phyloP scores from a whole-genome alignment of 1,140 invertebrate species.

The Cylas formicarius region DNA sequence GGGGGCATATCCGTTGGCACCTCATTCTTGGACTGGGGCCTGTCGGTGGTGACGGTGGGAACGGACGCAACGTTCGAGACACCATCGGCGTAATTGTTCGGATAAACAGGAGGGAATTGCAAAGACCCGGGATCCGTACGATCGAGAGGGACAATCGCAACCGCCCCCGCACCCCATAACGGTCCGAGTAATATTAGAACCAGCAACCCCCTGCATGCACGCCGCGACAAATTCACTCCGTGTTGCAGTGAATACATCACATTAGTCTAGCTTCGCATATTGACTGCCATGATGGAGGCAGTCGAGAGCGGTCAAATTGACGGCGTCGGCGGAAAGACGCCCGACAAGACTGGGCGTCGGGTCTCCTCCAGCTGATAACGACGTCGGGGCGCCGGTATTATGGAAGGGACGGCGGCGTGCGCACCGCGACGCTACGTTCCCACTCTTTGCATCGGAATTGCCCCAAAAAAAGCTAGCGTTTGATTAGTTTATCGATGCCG shows the following conservation, averaged over 20 bases:
- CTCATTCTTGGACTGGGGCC: constrained; percentile 8
- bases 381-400: constrained; percentile 9
- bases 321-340: constrained; percentile 35
- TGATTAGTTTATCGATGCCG: too few relatives aligned
- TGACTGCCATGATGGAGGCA: constrained; percentile 42
- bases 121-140: constrained; percentile 28
- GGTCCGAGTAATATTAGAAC: constrained; percentile 29
- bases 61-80: neutral
- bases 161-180: constrained; percentile 18
- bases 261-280: constrained; percentile 31
- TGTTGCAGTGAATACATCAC: constrained; percentile 50
- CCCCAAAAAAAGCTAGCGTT: too few relatives aligned
- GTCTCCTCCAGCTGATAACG: constrained; percentile 22
- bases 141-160: constrained; percentile 30
- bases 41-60: constrained; percentile 8
- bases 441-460: too few relatives aligned
- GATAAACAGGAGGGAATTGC: constrained; percentile 11
- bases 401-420: constrained; percentile 6
- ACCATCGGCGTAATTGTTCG: constrained; percentile 26
- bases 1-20: constrained; percentile 18
- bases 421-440: neutral
- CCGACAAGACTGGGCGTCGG: constrained; percentile 14
- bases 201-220: constrained; percentile 46
- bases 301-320: constrained; percentile 30
- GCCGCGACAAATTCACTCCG: constrained; percentile 49